Conservation (phyloP, 2,113 vertebrate genomes). For the Recurvirostra avosetta region DNA sequence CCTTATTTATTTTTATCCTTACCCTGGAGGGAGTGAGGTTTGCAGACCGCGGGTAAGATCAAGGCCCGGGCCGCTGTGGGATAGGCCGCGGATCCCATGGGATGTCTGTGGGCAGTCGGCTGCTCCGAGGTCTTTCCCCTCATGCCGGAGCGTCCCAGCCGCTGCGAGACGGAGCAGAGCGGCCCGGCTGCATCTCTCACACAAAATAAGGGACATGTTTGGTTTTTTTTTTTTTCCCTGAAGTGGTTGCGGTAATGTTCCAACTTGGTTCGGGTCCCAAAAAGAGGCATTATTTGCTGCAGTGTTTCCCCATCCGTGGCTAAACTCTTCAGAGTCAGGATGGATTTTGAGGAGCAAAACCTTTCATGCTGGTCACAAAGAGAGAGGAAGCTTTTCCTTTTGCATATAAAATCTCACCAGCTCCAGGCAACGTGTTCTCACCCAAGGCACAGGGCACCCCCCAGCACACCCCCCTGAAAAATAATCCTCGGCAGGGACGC, state of each 20-base stretch:
- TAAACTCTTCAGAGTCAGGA: not conserved
- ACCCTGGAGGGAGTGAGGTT: not conserved
- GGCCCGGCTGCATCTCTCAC: too few relatives aligned
- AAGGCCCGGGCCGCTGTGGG: not conserved
- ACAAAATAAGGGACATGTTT: not conserved
- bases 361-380: not conserved
- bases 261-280: not conserved
- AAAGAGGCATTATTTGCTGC: not conserved
- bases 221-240: not conserved
- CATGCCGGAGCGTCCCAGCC: accelerated
- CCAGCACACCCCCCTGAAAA: not conserved
- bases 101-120: accelerated
- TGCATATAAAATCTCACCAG: not conserved
- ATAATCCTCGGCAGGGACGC: not conserved
- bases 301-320: not conserved
- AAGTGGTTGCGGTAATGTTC: not conserved
- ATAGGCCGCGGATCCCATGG: not conserved
- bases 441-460: not conserved
- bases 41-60: not conserved
- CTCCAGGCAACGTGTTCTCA: not conserved
- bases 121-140: not conserved
- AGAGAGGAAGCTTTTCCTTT: not conserved
- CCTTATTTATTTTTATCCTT: not conserved
- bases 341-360: not conserved
- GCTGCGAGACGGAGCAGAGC: not conserved